Percentiles rank a stretch among this genome's conserved stretches.
phyloP scores from a whole-genome alignment of 2,797 vertebrate species.

The Gobio occitaniae region DNA sequence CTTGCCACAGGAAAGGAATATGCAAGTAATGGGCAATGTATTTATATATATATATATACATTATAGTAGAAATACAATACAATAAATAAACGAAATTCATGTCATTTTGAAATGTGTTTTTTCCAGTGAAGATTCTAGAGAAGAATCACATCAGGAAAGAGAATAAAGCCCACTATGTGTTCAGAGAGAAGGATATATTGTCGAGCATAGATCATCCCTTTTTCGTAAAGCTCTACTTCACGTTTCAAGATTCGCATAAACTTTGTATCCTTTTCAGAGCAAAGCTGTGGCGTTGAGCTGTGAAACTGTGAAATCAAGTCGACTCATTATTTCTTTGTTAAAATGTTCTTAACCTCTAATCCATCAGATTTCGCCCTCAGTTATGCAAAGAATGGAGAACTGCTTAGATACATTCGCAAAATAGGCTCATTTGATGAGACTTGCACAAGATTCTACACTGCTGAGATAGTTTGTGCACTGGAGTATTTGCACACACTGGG shows the following conservation, averaged over 20 bases:
- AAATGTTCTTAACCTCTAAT: slow-evolving; percentile 47
- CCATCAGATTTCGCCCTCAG: slow-evolving; percentile 96
- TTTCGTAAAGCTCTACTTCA: slow-evolving; percentile 99
- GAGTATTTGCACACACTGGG: slow-evolving; percentile 97
- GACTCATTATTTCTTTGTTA: background rate
- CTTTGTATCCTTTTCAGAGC: slow-evolving; percentile 93
- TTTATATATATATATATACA: background rate
- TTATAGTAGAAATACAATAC: no score
- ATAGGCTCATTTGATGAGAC: slow-evolving; percentile 99
- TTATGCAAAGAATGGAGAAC: slow-evolving; percentile 98
- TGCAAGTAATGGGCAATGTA: slow-evolving; percentile 87
- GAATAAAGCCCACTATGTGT: slow-evolving; percentile 97
- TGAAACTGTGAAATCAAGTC: background rate
- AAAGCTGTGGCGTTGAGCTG: slow-evolving; percentile 52
- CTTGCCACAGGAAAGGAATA: slow-evolving; percentile 93
- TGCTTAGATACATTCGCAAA: slow-evolving; percentile 99
- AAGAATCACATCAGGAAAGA: slow-evolving; percentile 99
- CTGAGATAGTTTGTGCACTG: slow-evolving; percentile 95
- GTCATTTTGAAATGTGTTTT: slow-evolving; percentile 50
- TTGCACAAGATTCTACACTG: slow-evolving; percentile 97
- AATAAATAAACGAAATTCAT: background rate
- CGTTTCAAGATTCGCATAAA: slow-evolving; percentile 99
- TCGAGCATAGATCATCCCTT: slow-evolving; percentile 96
- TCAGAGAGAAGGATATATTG: slow-evolving; percentile 96
- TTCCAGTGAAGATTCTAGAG: slow-evolving; percentile 97